Conservation (phyloP, 1,140 invertebrate genomes). For the Drosophila biarmipes region DNA sequence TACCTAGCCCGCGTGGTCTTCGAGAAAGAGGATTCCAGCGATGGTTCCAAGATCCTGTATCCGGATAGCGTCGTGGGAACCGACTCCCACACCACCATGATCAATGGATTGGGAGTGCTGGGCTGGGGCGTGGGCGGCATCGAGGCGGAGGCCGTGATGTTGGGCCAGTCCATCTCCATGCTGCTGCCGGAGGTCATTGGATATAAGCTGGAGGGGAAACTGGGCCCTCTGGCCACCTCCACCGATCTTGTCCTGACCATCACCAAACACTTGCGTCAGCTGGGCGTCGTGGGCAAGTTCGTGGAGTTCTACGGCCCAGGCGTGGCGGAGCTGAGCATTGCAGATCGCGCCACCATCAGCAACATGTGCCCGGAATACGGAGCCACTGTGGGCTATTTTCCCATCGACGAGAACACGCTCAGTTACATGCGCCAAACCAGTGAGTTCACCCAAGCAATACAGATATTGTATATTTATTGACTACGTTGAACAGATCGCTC, state of each 20-base stretch:
- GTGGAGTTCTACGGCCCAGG: constrained; percentile 99
- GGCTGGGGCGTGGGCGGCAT: constrained; percentile 91
- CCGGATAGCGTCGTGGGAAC: constrained; percentile 99
- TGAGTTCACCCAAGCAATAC: constrained; percentile 81
- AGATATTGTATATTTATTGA: neutral
- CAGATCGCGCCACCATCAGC: constrained; percentile 96
- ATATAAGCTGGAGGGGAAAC: constrained; percentile 93
- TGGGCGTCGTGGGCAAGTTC: constrained; percentile 99
- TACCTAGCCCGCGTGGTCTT: constrained; percentile 98
- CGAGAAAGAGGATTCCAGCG: constrained; percentile 85
- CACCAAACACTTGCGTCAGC: constrained; percentile 96
- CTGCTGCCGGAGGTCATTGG: constrained; percentile 97
- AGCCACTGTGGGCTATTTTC: constrained; percentile 98
- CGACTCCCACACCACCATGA: constrained; percentile 99
- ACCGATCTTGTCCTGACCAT: constrained; percentile 99
- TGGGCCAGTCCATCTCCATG: constrained; percentile 98
- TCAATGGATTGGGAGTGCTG: constrained; percentile 94
- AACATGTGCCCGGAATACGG: constrained; percentile 99
- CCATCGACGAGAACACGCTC: constrained; percentile 95
- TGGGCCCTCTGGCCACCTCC: constrained; percentile 95
- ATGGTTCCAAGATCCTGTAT: constrained; percentile 87
- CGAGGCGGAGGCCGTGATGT: constrained; percentile 95
- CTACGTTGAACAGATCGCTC: constrained; percentile 89
- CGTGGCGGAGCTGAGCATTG: constrained; percentile 94
- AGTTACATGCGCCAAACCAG: constrained; percentile 95